These are phyloP conservation scores for Acleris literana DNA, from an alignment of 2,888 invertebrate genomes.

Conservation along the genomic window DNA sequence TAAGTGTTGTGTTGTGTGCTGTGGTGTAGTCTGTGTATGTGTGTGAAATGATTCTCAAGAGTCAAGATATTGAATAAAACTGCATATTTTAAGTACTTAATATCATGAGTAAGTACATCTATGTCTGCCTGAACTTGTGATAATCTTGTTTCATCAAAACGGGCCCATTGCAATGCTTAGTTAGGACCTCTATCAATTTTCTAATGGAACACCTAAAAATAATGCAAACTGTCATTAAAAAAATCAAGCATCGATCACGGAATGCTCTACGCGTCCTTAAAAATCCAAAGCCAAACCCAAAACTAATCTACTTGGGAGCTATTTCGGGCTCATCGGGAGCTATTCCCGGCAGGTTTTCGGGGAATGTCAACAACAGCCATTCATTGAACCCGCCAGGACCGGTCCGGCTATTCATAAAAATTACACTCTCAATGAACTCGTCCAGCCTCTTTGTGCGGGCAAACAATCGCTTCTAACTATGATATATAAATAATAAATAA, in stretches of 20 bases:
- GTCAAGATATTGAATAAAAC: no score
- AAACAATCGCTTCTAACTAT: slow-evolving; percentile 3
- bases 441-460: slow-evolving; percentile 1
- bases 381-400: slow-evolving; percentile 80
- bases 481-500: slow-evolving; percentile 1
- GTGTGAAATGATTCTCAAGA: no score
- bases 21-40: no score
- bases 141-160: no score
- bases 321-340: slow-evolving; percentile 78
- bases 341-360: slow-evolving; percentile 83
- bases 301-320: slow-evolving; percentile 53
- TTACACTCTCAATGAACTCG: slow-evolving; percentile 74
- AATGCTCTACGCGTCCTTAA: slow-evolving; percentile 35
- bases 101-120: no score
- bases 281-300: slow-evolving; percentile 58
- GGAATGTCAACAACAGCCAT: slow-evolving; percentile 82
- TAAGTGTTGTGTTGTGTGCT: no score
- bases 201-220: no score
- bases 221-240: no score
- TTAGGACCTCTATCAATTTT: no score
- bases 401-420: slow-evolving; percentile 80
- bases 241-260: neutral
- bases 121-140: no score
- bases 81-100: no score
- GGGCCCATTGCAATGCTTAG: no score